These are phyloP conservation scores for Paramisgurnus dabryanus DNA, from an alignment of 2,113 vertebrate species.

Conservation along the genomic window DNA sequence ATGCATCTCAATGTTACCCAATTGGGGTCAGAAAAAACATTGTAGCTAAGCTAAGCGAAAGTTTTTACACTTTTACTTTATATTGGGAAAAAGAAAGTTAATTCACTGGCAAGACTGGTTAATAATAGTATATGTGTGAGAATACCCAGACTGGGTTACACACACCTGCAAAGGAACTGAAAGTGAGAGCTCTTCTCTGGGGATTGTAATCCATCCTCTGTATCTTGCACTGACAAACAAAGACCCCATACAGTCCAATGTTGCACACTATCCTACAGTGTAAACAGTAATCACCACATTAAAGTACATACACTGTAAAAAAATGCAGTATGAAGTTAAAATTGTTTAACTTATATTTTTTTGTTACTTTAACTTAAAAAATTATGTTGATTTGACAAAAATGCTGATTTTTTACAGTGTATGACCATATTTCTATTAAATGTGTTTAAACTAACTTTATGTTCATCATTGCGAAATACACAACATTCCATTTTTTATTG, in stretches of 20 bases:
- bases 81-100: background rate
- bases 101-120: background rate
- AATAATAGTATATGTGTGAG: background rate
- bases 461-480: too few relatives aligned
- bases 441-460: too few relatives aligned
- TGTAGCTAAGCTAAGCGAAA: background rate
- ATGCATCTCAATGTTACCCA: background rate
- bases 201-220: background rate
- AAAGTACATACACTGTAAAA: background rate
- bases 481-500: too few relatives aligned
- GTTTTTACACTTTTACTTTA: background rate
- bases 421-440: too few relatives aligned
- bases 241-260: background rate
- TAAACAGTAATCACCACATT: background rate
- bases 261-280: too few relatives aligned
- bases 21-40: background rate
- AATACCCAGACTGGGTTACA: background rate
- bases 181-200: background rate
- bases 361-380: too few relatives aligned
- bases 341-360: too few relatives aligned
- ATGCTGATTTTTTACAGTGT: too few relatives aligned
- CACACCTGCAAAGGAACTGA: slow-evolving; percentile 24
- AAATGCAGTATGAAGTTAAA: too few relatives aligned
- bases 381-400: too few relatives aligned
- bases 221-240: background rate